Conservation (phyloP, 2,797 vertebrate genomes). For the Muscicapa comitata region DNA sequence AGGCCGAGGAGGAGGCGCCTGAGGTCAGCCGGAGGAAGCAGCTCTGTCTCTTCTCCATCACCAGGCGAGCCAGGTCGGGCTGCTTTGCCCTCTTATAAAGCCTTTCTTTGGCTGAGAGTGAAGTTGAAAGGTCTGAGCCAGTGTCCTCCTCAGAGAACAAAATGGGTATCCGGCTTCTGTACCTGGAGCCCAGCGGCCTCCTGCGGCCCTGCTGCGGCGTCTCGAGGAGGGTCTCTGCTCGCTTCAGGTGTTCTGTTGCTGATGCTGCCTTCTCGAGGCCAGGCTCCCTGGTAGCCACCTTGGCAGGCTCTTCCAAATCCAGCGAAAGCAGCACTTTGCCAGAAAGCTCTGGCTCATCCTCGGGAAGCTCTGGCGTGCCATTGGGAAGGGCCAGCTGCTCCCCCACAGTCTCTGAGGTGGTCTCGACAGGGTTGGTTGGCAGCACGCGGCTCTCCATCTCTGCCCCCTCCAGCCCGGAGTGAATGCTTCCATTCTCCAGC, state of each 20-base stretch:
- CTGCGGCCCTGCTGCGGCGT: neutral
- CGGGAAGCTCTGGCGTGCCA: neutral
- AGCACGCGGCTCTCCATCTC: conserved; percentile 62
- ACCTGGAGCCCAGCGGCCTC: conserved; percentile 58
- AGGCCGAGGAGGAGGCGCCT: conserved; percentile 83
- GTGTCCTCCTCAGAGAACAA: conserved; percentile 89
- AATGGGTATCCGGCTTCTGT: conserved; percentile 89
- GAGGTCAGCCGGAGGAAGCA: conserved; percentile 84
- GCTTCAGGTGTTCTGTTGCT: conserved; percentile 19
- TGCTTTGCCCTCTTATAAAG: conserved; percentile 81
- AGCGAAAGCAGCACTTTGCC: neutral
- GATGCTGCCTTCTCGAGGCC: conserved; percentile 1
- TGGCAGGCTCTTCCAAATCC: conserved; percentile 32
- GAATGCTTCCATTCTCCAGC: conserved; percentile 65
- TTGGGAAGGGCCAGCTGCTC: conserved; percentile 52
- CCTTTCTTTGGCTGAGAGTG: conserved; percentile 80
- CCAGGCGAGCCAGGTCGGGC: conserved; percentile 84
- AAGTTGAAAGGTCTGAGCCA: conserved; percentile 84
- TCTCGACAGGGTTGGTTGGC: conserved; percentile 38
- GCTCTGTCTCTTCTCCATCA: conserved; percentile 89
- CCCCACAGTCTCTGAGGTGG: conserved; percentile 28
- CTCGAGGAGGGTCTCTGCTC: neutral
- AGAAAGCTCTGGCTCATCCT: neutral
- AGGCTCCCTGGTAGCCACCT: neutral
- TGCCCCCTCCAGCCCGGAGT: conserved; percentile 56